Base-by-base conservation (phyloP, 2,888 invertebrate species). In the Harpalus rubripes region DNA sequence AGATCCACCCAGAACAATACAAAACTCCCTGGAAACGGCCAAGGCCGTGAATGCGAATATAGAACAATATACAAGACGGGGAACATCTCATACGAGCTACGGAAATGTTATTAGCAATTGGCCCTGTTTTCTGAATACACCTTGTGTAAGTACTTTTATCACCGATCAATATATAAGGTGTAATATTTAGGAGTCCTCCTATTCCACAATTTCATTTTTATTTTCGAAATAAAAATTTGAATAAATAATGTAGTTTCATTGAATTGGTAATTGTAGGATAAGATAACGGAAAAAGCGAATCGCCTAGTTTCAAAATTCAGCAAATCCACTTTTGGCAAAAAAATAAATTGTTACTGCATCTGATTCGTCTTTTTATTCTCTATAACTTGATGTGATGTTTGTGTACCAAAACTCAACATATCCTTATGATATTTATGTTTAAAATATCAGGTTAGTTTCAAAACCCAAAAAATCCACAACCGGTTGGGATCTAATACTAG, bases 81-180 rank as follows among this genome's bases (percentile, higher is more conserved):
- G 44, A 52, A 52, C 44, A 52, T 52, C 44, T 52, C 44, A 52
- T 52, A 52, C 44, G 44, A 52, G 44, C 12, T 52, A 6, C 12
- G 44, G 44, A 52, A 52, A 52, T 52, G 44, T 12, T 52, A 12
- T 52, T 52, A 52, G 44, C 44, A 52, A 52, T 52, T 52, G 44
- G 44, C 44, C 44, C 44, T 52, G 44, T 52, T 52, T 52, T 52
- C 44, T 52, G 44, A 52, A 52, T 52, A 52, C 44, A 52, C 44
- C 10, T 52, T 52, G 10, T 12, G 44, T 52, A 52, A 52, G 44
- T 12, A 52, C 44, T 52, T 52, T 52, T 52, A 52, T 52, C 12
- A 12, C 12, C 44, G 44, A 52, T 52, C 44, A 52, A 52, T 52
- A 52, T 1, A 52, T 12, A 6, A 5, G 32, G 32, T n/a, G 32